phyloP scores from a whole-genome alignment of 2,113 vertebrate species.

The Pangasianodon gigas region DNA sequence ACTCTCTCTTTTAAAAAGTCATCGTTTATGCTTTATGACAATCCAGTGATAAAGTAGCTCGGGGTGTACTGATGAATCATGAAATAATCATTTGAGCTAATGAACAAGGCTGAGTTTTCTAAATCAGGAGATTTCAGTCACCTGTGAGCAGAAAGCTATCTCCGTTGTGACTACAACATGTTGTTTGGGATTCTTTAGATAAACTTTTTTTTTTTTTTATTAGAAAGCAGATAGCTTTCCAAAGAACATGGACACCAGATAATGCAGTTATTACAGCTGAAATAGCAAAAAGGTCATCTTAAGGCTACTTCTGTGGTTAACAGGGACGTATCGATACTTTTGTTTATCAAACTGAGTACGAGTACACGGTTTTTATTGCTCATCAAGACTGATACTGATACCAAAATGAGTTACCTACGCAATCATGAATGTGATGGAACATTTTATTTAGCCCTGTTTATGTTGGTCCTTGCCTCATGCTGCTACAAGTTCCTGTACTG shows the following conservation, averaged over 20 bases:
- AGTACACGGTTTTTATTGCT: neutral
- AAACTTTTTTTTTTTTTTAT: neutral
- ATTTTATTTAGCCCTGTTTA: neutral
- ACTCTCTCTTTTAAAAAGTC: neutral
- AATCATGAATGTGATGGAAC: neutral
- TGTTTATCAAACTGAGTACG: neutral
- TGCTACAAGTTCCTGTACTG: neutral
- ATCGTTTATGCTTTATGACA: neutral
- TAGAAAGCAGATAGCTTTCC: neutral
- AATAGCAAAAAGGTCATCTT: neutral
- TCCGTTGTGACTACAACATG: conserved; percentile 10
- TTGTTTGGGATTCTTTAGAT: conserved; percentile 10
- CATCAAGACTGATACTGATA: neutral
- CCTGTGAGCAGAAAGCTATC: neutral
- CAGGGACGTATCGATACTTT: neutral
- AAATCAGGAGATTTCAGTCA: neutral
- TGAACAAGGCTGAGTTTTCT: neutral
- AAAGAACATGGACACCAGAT: neutral
- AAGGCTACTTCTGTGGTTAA: neutral
- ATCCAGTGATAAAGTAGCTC: neutral
- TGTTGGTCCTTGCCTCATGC: neutral
- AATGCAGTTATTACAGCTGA: neutral
- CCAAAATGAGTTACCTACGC: neutral
- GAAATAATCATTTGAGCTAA: neutral
- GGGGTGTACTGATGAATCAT: neutral